A percentile compares a stretch with the other conserved stretches of the same genome.
Evolutionary conservation across 2,113 vertebrate genomes (phyloP).

Genomic region (Lynx canadensis): DNA sequence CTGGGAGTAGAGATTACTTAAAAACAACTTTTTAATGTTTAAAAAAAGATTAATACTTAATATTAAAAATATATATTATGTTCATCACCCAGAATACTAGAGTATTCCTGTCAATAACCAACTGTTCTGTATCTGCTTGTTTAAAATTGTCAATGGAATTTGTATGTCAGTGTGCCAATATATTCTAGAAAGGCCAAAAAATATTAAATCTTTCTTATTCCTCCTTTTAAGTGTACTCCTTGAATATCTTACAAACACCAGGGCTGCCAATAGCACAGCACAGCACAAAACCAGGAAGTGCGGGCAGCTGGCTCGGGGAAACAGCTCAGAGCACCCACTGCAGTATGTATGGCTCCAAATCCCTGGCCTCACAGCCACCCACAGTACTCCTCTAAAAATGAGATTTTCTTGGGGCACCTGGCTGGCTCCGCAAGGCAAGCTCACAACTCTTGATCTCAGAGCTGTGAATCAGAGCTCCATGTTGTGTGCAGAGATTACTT

Average conservation of each 20-base stretch:
- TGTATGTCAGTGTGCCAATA: neutral
- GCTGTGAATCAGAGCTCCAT: too few relatives aligned
- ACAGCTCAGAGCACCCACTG: neutral
- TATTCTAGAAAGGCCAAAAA: constrained; percentile 5
- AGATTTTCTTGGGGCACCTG: neutral
- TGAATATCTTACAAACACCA: neutral
- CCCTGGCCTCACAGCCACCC: neutral
- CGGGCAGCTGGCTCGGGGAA: neutral
- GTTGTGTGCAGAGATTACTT: too few relatives aligned
- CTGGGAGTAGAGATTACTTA: neutral
- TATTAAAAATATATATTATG: neutral
- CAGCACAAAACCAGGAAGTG: neutral
- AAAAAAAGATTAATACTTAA: neutral
- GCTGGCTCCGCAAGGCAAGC: too few relatives aligned
- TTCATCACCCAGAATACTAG: neutral
- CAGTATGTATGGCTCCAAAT: neutral
- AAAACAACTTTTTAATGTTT: neutral
- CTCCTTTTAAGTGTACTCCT: neutral
- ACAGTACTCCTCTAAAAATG: neutral
- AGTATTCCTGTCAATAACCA: neutral
- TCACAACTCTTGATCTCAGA: too few relatives aligned
- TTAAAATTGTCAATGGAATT: neutral
- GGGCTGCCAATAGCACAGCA: neutral
- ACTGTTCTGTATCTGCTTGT: neutral
- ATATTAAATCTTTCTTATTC: neutral